phyloP scores from a whole-genome alignment of 2,113 vertebrate species.

The Apaloderma vittatum region DNA sequence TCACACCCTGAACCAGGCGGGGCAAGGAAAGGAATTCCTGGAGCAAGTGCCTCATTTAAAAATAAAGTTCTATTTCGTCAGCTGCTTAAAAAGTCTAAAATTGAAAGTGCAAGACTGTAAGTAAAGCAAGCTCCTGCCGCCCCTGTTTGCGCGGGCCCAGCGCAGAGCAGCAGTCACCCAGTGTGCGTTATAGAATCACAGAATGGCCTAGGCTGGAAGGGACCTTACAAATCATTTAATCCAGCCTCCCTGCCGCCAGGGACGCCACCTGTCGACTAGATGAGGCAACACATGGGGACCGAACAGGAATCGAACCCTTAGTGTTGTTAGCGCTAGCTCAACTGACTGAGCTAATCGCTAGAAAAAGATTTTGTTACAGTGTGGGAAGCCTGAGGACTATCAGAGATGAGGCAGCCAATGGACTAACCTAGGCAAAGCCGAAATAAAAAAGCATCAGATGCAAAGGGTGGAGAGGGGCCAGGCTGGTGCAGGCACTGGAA shows the following conservation, averaged over 20 bases:
- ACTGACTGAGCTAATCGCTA: no score
- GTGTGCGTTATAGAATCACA: background rate
- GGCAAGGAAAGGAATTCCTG: slow-evolving; percentile 1
- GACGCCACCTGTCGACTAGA: no score
- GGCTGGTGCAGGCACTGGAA: background rate
- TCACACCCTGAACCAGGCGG: background rate
- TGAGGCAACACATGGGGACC: no score
- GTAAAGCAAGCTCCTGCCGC: slow-evolving; percentile 51
- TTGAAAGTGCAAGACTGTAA: slow-evolving; percentile 15
- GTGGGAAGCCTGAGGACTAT: slow-evolving; percentile 21
- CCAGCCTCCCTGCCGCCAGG: no score
- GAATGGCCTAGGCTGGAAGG: no score
- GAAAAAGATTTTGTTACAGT: slow-evolving; percentile 1
- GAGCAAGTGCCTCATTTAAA: slow-evolving; percentile 48
- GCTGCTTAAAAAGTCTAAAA: slow-evolving; percentile 63
- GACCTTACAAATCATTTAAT: no score
- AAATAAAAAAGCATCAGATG: background rate
- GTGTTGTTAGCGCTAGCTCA: no score
- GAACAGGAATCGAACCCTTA: no score
- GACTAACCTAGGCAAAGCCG: background rate
- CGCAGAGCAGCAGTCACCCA: slow-evolving; percentile 22
- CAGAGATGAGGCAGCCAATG: background rate
- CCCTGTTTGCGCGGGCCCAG: background rate
- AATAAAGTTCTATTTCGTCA: slow-evolving; percentile 57
- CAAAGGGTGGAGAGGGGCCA: background rate